Evolutionary conservation across 2,797 vertebrate genomes (phyloP).

Genomic region (Nannoperca australis): DNA sequence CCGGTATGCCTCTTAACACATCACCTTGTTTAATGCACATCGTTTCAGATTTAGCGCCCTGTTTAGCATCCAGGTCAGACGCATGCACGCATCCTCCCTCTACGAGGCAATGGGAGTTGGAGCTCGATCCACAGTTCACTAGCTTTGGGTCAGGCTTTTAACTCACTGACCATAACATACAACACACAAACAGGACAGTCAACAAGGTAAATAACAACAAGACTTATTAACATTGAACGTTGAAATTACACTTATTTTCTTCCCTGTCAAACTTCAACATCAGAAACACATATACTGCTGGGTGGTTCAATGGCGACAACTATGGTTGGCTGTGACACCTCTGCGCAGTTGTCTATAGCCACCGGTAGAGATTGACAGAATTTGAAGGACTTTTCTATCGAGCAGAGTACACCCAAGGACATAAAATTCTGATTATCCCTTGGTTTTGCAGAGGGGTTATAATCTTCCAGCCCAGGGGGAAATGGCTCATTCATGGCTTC

Average conservation of each 20-base stretch:
- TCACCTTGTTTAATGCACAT: slow-evolving; percentile 40
- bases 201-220: not conserved
- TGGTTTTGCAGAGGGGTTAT: slow-evolving; percentile 63
- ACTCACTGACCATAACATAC: slow-evolving; percentile 19
- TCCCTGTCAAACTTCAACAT: not conserved
- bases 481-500: slow-evolving; percentile 48
- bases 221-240: not conserved
- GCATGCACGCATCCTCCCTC: not conserved
- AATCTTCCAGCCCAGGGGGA: slow-evolving; percentile 58
- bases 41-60: slow-evolving; percentile 50
- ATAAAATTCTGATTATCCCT: slow-evolving; percentile 65
- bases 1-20: slow-evolving; percentile 18
- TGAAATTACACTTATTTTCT: not conserved
- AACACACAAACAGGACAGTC: not conserved
- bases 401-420: slow-evolving; percentile 64
- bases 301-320: slow-evolving; percentile 32
- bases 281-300: not conserved
- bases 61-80: slow-evolving; percentile 67
- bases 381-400: slow-evolving; percentile 70
- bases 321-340: slow-evolving; percentile 32
- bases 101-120: not conserved
- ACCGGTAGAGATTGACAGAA: slow-evolving; percentile 63
- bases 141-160: slow-evolving; percentile 24
- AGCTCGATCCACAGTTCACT: slow-evolving; percentile 13
- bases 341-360: slow-evolving; percentile 54